Percentiles rank a stretch among this genome's conserved stretches.
Evolutionary conservation across 1,140 invertebrate genomes (phyloP).

Genomic region (Lamellibrachia luymesi): DNA sequence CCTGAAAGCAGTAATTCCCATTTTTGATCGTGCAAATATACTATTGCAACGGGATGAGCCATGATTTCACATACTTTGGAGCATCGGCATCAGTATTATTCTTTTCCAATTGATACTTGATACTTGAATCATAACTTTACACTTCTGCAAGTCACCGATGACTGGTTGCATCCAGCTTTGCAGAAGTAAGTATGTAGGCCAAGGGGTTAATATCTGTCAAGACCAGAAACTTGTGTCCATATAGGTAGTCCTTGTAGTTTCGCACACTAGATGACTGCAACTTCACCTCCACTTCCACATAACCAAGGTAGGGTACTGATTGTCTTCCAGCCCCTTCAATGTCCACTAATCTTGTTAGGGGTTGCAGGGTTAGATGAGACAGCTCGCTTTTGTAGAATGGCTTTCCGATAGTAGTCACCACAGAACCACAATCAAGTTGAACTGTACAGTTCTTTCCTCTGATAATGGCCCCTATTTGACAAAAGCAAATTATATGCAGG

Average conservation of each 20-base stretch:
- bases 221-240: not conserved
- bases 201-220: not conserved
- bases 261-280: not conserved
- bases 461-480: too few species aligned
- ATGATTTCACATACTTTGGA: too few species aligned
- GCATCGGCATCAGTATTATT: not conserved
- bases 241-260: not conserved
- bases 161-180: too few species aligned
- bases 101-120: not conserved
- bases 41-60: too few species aligned
- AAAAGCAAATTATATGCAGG: too few species aligned
- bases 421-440: too few species aligned
- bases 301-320: conserved; percentile 3
- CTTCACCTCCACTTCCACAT: not conserved
- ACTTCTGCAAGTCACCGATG: not conserved
- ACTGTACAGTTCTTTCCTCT: too few species aligned
- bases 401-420: not conserved
- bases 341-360: not conserved
- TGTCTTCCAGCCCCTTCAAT: not conserved
- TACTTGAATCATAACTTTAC: not conserved
- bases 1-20: too few species aligned
- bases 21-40: too few species aligned
- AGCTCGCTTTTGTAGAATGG: too few species aligned
- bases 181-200: too few species aligned
- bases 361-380: not conserved